Conservation (phyloP, 2,888 invertebrate species). For the Dolichopus griseipennis region DNA sequence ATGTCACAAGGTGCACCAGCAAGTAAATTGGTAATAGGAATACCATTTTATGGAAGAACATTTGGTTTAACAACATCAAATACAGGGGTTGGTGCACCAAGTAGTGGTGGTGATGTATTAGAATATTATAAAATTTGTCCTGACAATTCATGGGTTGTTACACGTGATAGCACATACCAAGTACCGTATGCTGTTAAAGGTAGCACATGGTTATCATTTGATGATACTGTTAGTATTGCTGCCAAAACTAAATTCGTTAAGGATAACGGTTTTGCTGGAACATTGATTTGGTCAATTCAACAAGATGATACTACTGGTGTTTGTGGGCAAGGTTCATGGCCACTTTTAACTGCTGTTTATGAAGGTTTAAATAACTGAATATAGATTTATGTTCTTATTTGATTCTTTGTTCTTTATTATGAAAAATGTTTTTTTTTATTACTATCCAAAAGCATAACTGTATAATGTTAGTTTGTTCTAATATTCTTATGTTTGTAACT, state of each 20-base stretch:
- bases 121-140: constrained; percentile 44
- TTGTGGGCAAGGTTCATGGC: neutral
- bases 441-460: no score
- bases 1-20: neutral
- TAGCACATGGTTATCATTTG: constrained; percentile 87
- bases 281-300: constrained; percentile 77
- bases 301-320: constrained; percentile 52
- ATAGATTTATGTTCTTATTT: no score
- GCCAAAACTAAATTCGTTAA: constrained; percentile 70
- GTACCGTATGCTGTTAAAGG: constrained; percentile 64
- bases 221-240: constrained; percentile 67
- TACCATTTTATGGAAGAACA: neutral
- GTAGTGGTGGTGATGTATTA: constrained; percentile 32
- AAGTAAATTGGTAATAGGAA: neutral
- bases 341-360: constrained; percentile 1
- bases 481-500: no score
- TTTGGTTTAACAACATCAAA: neutral
- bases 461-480: no score
- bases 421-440: no score
- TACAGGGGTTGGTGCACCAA: neutral
- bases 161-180: neutral
- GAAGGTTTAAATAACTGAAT: neutral
- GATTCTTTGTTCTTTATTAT: no score
- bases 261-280: constrained; percentile 64
- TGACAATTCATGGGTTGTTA: neutral